Evolutionary conservation across 2,113 vertebrate genomes (phyloP).

Genomic region (pig (Sus scrofa)): T2T-Sscrofa CM000813.6:120819001-120819500

Average conservation of each 20-base stretch:
- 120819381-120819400: not conserved
- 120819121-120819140: not conserved
- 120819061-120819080: not conserved
- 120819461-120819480: not conserved
- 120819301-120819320: not conserved
- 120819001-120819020: not conserved
- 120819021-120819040: not conserved
- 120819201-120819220: not conserved
- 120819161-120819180: not conserved
- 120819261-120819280: not conserved
- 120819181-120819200: not conserved
- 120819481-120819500: not conserved
- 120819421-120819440: not conserved
- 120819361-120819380: not conserved
- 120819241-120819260: not conserved
- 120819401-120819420: not conserved
- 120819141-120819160: not conserved
- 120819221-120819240: not conserved
- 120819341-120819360: not conserved
- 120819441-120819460: not conserved
- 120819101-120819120: not conserved
- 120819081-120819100: not conserved
- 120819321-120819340: not conserved
- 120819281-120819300: slow-evolving; percentile 27
- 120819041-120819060: not conserved